A percentile compares a stretch with the other conserved stretches of the same genome.
These are phyloP conservation scores for Philopedon plagiatum DNA, from an alignment of 2,888 invertebrate genomes.

Conservation along the genomic window DNA sequence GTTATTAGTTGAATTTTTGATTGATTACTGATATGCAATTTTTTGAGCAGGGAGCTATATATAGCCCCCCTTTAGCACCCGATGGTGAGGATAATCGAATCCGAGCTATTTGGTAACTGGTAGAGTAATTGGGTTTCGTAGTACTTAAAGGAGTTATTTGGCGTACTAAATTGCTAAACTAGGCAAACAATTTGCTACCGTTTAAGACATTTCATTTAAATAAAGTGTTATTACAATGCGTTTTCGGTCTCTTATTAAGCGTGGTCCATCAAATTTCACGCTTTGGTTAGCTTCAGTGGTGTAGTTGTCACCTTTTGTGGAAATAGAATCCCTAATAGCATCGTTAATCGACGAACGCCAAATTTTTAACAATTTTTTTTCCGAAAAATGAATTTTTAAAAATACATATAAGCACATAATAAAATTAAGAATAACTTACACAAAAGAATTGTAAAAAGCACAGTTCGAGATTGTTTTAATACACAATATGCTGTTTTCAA, in stretches of 20 bases:
- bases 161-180: slow-evolving; percentile 45
- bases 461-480: too few relatives aligned
- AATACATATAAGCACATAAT: too few relatives aligned
- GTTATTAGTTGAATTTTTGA: slow-evolving; percentile 2
- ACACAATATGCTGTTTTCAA: too few relatives aligned
- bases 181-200: slow-evolving; percentile 34
- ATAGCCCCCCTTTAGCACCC: slow-evolving; percentile 37
- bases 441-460: too few relatives aligned
- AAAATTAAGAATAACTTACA: too few relatives aligned
- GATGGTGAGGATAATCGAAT: slow-evolving; percentile 28
- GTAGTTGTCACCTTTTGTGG: too few relatives aligned
- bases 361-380: too few relatives aligned
- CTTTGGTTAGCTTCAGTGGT: slow-evolving; percentile 36
- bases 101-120: slow-evolving; percentile 43
- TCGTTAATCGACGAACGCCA: too few relatives aligned
- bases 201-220: slow-evolving; percentile 39
- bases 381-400: too few relatives aligned
- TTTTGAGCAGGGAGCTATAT: slow-evolving; percentile 43
- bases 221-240: slow-evolving; percentile 28
- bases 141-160: slow-evolving; percentile 33
- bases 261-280: slow-evolving; percentile 49
- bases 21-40: slow-evolving; percentile 36
- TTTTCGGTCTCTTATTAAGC: slow-evolving; percentile 43
- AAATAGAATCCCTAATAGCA: too few relatives aligned
- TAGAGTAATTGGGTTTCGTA: slow-evolving; percentile 30